phyloP scores from a whole-genome alignment of 1,140 invertebrate genomes.

The Mercenaria mercenaria region DNA sequence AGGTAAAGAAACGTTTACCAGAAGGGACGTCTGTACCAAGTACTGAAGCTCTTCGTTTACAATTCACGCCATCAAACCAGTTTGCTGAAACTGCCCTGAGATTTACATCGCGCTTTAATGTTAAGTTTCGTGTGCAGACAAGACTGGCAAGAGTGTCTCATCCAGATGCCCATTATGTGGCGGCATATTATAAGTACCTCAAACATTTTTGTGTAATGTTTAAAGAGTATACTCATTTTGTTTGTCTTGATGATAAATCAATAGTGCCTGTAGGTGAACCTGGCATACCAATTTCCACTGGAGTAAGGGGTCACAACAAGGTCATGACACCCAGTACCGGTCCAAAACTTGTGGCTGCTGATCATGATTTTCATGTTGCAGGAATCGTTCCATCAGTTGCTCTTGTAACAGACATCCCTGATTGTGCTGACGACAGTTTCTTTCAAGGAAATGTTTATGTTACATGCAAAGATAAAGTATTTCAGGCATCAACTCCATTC shows the following conservation, averaged over 20 bases:
- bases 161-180: slow-evolving; percentile 15
- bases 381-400: slow-evolving; percentile 60
- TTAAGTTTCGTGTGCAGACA: slow-evolving; percentile 3
- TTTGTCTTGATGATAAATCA: no score
- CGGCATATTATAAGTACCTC: background rate
- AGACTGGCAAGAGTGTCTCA: background rate
- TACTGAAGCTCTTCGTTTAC: background rate
- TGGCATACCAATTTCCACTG: no score
- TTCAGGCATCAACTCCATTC: slow-evolving; percentile 54
- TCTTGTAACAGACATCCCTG: slow-evolving; percentile 57
- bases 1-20: background rate
- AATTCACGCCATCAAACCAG: background rate
- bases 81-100: background rate
- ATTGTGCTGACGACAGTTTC: slow-evolving; percentile 44
- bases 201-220: slow-evolving; percentile 56
- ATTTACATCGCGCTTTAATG: background rate
- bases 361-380: slow-evolving; percentile 67
- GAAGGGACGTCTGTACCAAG: no score
- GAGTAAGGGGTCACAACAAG: slow-evolving; percentile 58
- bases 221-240: background rate
- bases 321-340: slow-evolving; percentile 27
- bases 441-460: slow-evolving; percentile 53
- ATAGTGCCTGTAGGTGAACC: no score
- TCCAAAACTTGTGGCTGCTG: background rate
- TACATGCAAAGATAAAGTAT: slow-evolving; percentile 67